phyloP scores from a whole-genome alignment of 2,888 invertebrate genomes.

The Amaurobius ferox region DNA sequence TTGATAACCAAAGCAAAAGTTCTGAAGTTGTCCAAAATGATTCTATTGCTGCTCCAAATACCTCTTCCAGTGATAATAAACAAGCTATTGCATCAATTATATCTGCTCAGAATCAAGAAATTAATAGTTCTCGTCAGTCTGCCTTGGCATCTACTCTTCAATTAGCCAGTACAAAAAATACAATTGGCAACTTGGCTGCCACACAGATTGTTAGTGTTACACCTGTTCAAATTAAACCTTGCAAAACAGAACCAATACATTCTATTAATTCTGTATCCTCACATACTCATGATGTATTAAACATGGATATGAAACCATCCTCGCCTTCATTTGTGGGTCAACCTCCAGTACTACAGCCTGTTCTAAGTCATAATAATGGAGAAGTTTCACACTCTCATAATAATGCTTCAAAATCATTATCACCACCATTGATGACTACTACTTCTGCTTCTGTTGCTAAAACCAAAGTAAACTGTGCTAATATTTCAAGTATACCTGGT shows the following conservation, averaged over 20 bases:
- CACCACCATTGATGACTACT: conserved; percentile 44
- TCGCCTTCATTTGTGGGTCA: conserved; percentile 72
- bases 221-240: conserved; percentile 47
- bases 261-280: conserved; percentile 35
- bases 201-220: conserved; percentile 73
- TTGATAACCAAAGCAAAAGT: conserved; percentile 45
- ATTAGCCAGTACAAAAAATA: conserved; percentile 69
- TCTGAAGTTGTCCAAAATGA: conserved; percentile 19
- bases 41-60: conserved; percentile 10
- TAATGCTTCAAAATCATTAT: conserved; percentile 36
- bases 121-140: conserved; percentile 50
- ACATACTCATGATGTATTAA: conserved; percentile 47
- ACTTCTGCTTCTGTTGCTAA: conserved; percentile 40
- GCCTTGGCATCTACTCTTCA: conserved; percentile 56
- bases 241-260: conserved; percentile 38
- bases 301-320: conserved; percentile 70
- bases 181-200: conserved; percentile 72
- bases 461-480: conserved; percentile 53
- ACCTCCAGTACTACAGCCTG: conserved; percentile 69
- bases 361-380: conserved; percentile 47
- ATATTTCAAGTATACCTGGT: conserved; percentile 25
- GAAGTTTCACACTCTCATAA: conserved; percentile 31
- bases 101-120: conserved; percentile 31
- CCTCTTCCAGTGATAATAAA: conserved; percentile 12
- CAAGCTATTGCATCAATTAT: conserved; percentile 19